Evolutionary conservation across 2,888 invertebrate genomes (phyloP), one percentile per base, ranked within the genome.

Genomic region (Tipula helvola): DNA sequence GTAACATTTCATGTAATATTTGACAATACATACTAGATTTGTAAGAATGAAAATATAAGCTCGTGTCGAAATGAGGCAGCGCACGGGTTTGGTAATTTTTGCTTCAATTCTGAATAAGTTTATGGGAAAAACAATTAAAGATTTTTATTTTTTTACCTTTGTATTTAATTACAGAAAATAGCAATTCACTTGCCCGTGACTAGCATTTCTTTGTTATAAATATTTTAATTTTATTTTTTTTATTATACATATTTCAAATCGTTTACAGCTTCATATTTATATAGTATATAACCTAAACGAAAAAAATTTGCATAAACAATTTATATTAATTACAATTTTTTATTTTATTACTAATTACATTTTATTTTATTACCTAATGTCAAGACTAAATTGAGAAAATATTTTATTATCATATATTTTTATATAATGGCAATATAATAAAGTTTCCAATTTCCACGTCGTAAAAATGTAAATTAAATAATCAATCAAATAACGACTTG

Each of bases 191-290:
- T 71, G 28, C 71, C 71, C 71, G 71, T 71, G 71, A 71, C 71
- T 71, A 71, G 71, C 71, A 71, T 71, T 71, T 71, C 71, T 71
- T 71, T 71, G 71, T 71, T 71, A 71, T 71, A 71, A 71, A 71
- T 71, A 71, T 10, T 52, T 28, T 71, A 28, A 39, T 71, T 71
- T 28, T 28, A n/a, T n/a, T n/a, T 28, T 71, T 28, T 28, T n/a
- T 28, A 28, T 28, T 28, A 10, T 57, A 57, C 71, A 71, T 28
- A 71, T 71, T 71, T 71, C 71, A 71, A 71, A 71, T 71, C 71
- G 28, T 71, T 71, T 71, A 71, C 71, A 71, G 28, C 52, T 16
- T 39, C 7, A 39, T 39, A 39, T 39, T 7, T 7, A 39, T 39
- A 39, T 39, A 39, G n/a, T n/a, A n/a, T n/a, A n/a, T n/a, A n/a